These are phyloP conservation scores for Entomobrya proxima DNA, from an alignment of 2,888 invertebrate genomes.

Conservation along the genomic window DNA sequence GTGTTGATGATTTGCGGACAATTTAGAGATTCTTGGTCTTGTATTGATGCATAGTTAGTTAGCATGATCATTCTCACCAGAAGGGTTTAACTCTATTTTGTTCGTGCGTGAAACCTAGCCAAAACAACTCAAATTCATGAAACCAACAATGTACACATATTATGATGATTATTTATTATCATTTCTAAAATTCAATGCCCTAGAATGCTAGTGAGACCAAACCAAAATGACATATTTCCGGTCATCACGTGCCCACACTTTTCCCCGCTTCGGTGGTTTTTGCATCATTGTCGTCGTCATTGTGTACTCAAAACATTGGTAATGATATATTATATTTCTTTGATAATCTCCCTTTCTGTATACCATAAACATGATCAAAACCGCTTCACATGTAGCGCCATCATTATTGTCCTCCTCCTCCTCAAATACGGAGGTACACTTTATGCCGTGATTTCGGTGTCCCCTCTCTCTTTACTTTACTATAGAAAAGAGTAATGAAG, in stretches of 20 bases:
- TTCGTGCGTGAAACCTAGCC: constrained; percentile 42
- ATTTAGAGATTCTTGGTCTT: neutral
- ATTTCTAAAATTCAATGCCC: neutral
- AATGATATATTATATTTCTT: constrained; percentile 31
- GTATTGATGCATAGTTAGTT: neutral
- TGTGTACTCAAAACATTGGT: constrained; percentile 40
- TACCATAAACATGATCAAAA: neutral
- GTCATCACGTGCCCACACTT: constrained; percentile 75
- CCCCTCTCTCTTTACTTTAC: neutral
- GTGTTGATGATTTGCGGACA: constrained; percentile 16
- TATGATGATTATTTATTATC: neutral
- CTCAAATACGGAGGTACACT: neutral
- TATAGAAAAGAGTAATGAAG: constrained; percentile 54
- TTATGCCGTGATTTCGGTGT: constrained; percentile 3
- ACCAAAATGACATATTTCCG: constrained; percentile 75
- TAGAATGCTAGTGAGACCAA: constrained; percentile 46
- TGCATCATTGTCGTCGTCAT: constrained; percentile 50
- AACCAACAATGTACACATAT: neutral
- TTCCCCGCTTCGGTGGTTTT: constrained; percentile 73
- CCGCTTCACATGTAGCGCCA: constrained; percentile 17
- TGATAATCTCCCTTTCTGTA: constrained; percentile 23
- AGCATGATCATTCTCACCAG: constrained; percentile 5
- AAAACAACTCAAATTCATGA: constrained; percentile 25
- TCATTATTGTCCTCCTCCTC: neutral
- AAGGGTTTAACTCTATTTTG: neutral